Conservation (phyloP, 35 echinoderm and acorn worm species). For the Heliocidaris erythrogramma region DNA sequence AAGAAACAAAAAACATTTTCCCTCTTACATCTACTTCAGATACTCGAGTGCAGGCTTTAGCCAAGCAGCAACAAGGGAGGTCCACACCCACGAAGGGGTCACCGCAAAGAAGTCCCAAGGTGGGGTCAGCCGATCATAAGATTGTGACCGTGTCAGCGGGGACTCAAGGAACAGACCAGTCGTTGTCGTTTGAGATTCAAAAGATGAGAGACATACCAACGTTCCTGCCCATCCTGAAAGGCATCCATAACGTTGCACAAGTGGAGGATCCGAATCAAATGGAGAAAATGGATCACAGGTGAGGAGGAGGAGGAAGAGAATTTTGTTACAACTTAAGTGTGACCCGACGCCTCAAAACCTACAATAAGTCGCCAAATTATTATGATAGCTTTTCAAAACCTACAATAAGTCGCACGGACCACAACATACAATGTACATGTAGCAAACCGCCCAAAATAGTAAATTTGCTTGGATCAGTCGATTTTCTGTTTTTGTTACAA, state of each 20-base stretch:
- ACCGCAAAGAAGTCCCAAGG: constrained; percentile 28
- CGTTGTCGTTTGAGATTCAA: constrained; percentile 80
- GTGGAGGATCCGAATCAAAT: constrained; percentile 87
- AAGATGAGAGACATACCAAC: constrained; percentile 99
- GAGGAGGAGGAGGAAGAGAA: background rate
- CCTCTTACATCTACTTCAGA: background rate
- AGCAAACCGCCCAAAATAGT: no score
- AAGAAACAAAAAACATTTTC: no score
- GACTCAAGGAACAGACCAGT: constrained; percentile 52
- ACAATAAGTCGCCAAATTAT: no score
- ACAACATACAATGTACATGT: no score
- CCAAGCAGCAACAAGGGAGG: constrained; percentile 25
- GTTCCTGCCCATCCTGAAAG: constrained; percentile 88
- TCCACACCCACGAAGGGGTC: constrained; percentile 41
- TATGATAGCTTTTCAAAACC: no score
- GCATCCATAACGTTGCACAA: constrained; percentile 65
- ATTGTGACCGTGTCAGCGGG: constrained; percentile 84
- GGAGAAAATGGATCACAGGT: constrained; percentile 95
- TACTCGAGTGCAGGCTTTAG: background rate
- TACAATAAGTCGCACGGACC: no score
- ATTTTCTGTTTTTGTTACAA: no score
- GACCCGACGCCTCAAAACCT: no score
- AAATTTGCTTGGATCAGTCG: no score
- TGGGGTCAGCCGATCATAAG: constrained; percentile 67
- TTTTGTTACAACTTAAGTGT: background rate